Percentiles rank a stretch among this genome's conserved stretches.
Evolutionary conservation across 2,888 invertebrate species (phyloP).

Genomic region (Himalopsyche tibetana): DNA sequence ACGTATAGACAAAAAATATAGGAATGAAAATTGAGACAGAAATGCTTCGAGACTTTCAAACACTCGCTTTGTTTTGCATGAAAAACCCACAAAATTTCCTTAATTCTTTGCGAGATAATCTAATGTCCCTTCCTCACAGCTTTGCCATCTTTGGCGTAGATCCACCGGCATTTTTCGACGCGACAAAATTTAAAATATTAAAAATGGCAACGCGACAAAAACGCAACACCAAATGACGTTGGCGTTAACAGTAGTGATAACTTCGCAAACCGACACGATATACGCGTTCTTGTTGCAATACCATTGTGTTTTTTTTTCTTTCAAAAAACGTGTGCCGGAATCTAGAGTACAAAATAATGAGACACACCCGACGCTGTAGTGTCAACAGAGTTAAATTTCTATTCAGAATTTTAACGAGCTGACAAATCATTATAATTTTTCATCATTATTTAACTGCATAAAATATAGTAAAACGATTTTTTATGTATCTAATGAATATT

Average conservation of each 20-base stretch:
- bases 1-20: slow-evolving; percentile 7
- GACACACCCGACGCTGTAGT: background rate
- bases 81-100: slow-evolving; percentile 34
- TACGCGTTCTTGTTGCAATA: background rate
- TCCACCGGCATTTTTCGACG: background rate
- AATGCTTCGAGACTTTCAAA: background rate
- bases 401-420: background rate
- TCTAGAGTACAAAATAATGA: slow-evolving; percentile 1
- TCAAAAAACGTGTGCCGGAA: too few relatives aligned
- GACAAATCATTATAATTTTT: background rate
- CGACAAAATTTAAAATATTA: background rate
- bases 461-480: too few relatives aligned
- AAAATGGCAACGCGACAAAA: slow-evolving; percentile 1
- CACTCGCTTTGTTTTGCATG: slow-evolving; percentile 24
- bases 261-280: background rate
- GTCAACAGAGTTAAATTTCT: background rate
- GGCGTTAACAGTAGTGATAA: background rate
- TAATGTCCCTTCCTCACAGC: slow-evolving; percentile 5
- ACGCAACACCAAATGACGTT: background rate
- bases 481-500: too few relatives aligned
- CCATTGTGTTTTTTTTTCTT: background rate
- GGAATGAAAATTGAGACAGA: background rate
- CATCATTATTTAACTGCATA: too few relatives aligned
- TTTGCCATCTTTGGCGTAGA: slow-evolving; percentile 10
- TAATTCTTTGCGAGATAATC: slow-evolving; percentile 27